These are phyloP conservation scores for Nephrotoma appendiculata DNA, from an alignment of 2,888 invertebrate genomes.

Conservation along the genomic window DNA sequence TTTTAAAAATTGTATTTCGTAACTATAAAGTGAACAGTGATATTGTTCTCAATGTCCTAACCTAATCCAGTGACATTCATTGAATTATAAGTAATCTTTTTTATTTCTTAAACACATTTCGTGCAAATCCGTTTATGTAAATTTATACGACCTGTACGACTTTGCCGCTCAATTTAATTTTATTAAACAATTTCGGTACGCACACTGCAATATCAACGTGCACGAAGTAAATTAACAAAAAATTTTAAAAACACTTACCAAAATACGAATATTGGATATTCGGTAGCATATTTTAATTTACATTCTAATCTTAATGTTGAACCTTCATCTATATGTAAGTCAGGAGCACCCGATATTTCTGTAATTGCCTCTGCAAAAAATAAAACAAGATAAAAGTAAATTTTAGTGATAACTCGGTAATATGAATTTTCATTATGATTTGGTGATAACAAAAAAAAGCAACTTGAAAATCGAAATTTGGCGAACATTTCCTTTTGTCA, in stretches of 20 bases:
- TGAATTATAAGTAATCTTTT: no score
- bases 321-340: slow-evolving; percentile 32
- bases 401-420: neutral
- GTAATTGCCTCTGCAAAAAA: slow-evolving; percentile 28
- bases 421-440: slow-evolving; percentile 1
- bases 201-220: neutral
- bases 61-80: no score
- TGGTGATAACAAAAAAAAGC: neutral
- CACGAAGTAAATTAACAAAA: neutral
- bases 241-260: slow-evolving; percentile 21
- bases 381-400: neutral
- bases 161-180: neutral
- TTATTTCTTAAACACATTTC: no score
- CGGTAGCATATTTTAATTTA: slow-evolving; percentile 31
- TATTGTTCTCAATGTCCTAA: no score
- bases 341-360: slow-evolving; percentile 30
- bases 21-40: no score
- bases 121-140: no score
- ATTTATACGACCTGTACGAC: neutral
- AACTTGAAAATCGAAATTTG: neutral
- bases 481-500: neutral
- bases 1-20: no score
- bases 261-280: slow-evolving; percentile 32
- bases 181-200: neutral
- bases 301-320: slow-evolving; percentile 30